A percentile compares a stretch with the other conserved stretches of the same genome.
These are phyloP conservation scores for Lacerta bilineata DNA, from an alignment of 2,797 vertebrate species.

Conservation along the genomic window DNA sequence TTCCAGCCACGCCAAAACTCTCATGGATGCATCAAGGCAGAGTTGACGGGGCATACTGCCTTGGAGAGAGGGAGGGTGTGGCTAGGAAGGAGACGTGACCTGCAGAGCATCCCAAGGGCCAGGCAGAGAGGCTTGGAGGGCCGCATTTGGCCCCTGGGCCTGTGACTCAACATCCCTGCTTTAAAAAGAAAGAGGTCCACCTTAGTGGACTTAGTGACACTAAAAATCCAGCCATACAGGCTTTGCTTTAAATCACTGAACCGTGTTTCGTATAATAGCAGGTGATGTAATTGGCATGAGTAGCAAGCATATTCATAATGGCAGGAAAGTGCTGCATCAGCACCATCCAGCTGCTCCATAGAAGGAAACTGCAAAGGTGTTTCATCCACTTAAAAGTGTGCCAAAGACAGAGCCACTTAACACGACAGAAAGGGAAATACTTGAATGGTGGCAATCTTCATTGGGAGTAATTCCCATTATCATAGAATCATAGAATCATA, in stretches of 20 bases:
- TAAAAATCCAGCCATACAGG: neutral
- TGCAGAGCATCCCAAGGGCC: too few relatives aligned
- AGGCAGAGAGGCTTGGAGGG: too few relatives aligned
- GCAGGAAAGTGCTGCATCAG: neutral
- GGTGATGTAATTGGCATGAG: neutral
- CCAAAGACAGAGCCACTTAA: conserved; percentile 14
- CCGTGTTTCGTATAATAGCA: neutral
- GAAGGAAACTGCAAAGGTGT: neutral
- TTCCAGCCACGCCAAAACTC: too few relatives aligned
- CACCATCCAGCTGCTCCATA: neutral
- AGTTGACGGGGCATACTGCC: too few relatives aligned
- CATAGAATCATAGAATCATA: too few relatives aligned
- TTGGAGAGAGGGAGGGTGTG: too few relatives aligned
- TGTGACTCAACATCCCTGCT: too few relatives aligned
- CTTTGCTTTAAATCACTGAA: neutral
- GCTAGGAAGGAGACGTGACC: too few relatives aligned
- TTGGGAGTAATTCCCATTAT: neutral
- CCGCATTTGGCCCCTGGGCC: too few relatives aligned
- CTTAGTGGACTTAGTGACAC: neutral
- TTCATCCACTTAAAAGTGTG: neutral
- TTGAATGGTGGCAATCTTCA: rapidly evolving
- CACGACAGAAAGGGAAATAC: neutral
- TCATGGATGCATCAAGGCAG: too few relatives aligned
- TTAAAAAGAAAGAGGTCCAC: neutral
- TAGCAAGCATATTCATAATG: conserved; percentile 3